Base-by-base conservation (phyloP, 2,888 invertebrate genomes). In the Drosophila imparisetae region DNA sequence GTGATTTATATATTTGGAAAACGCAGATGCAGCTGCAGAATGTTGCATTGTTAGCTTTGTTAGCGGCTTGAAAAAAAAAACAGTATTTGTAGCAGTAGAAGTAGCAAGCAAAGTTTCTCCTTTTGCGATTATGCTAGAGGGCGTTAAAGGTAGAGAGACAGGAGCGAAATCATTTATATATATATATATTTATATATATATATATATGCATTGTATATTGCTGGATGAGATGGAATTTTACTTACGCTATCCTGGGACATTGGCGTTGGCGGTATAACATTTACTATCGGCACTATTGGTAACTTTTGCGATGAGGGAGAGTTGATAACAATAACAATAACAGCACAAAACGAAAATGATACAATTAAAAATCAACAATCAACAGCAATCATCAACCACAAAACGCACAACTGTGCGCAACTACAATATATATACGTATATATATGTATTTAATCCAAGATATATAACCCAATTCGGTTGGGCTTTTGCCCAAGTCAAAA, bases 241-340 rank as follows among this genome's bases (percentile, higher is more conserved):
- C 87, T 88, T 88, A 88, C 87, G 76, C 83, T 83, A 72, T 88
- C 89, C 87, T 89, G 87, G 69, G 85, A 78, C 75, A 85, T 75
- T 80, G 87, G 83, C 76, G 86, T 80, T 78, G 90, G 80, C 79
- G 90, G 86, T 72, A 80, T 85, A 49, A 86, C 78, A 85, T 83
- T 81, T 68, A 90, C 86, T 80, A 90, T 88, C 81, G 90, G 90
- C 83, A 90, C 89, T 72, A 90, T 89, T 76, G 88, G 90, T 69
- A 90, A 89, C 82, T 90, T 81, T 81, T 73, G 76, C 84, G 86
- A 84, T 86, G 82, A 81, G 42, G 73, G 65, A 78, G 61, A 78
- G 69, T 78, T 65, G 78, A 55, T 71, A 64, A 72, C 53, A 75
- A 70, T 55, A 63, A 79, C 66, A 76, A 80, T 71, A 65, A 78